A percentile compares a stretch with the other conserved stretches of the same genome.
Evolutionary conservation across 2,797 vertebrate species (phyloP).

Genomic region (Cetoscarus ocellatus): DNA sequence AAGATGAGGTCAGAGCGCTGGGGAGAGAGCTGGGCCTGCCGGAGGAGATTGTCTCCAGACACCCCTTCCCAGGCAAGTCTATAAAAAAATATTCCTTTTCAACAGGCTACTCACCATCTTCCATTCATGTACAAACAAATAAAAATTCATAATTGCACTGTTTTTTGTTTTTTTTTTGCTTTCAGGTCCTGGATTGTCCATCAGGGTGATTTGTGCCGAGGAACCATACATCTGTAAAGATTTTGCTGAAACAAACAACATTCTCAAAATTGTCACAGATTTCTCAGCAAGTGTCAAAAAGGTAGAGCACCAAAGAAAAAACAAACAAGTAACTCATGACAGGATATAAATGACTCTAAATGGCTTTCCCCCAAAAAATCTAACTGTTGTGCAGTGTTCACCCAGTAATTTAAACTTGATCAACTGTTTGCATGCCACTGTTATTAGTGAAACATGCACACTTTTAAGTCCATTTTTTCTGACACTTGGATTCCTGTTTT

Average conservation of each 20-base stretch:
- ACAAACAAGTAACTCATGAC: neutral
- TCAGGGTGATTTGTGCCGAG: conserved; percentile 98
- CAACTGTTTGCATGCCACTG: neutral
- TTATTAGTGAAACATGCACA: neutral
- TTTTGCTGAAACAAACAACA: conserved; percentile 98
- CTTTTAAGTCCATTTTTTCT: neutral
- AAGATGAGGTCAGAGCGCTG: conserved; percentile 96
- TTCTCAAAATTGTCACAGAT: conserved; percentile 97
- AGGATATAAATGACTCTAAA: neutral
- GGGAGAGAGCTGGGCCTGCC: conserved; percentile 96
- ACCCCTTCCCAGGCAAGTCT: conserved; percentile 94
- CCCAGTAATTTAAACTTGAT: neutral
- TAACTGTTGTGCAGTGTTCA: too few species aligned
- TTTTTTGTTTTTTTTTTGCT: conserved; percentile 1
- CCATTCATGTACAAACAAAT: neutral
- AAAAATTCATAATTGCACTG: too few species aligned
- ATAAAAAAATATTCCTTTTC: neutral
- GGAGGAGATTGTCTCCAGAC: conserved; percentile 95
- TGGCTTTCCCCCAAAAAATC: too few species aligned
- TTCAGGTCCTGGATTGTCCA: conserved; percentile 95
- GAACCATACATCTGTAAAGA: conserved; percentile 98
- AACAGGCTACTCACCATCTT: neutral
- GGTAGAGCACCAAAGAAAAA: conserved; percentile 76
- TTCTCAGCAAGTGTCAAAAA: conserved; percentile 99
- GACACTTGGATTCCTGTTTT: neutral